Base-by-base conservation (phyloP, 1,140 invertebrate genomes). In the Drosophila biarmipes region DNA sequence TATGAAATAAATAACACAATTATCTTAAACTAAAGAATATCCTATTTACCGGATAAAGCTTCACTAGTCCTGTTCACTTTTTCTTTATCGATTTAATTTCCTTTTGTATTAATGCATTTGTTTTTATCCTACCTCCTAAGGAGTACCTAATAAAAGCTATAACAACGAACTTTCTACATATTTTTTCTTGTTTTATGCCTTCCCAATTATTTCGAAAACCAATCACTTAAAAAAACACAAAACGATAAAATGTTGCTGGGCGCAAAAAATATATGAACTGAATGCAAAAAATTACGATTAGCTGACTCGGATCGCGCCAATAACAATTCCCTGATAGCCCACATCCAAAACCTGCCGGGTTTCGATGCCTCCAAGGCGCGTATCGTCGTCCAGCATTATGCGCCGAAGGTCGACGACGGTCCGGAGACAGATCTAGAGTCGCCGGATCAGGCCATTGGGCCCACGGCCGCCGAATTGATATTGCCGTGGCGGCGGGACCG, bases 401-500 rank as follows among this genome's bases (percentile, higher is more conserved):
- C 91, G 17, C 93, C 93, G 92, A 93, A 76, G 92, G 93, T 76
- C 56, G 80, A 72, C 91, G 77, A 85, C 37, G 93, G 90, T 76
- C 59, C 85, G 67, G 80, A 85, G 34, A 52, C 69, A 63, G 85
- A 91, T 27, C 59, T 89, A 66, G 62, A 85, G 68, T 85, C 91
- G 43, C 90, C 89, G 55, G 93, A 94, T 77, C 93, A 93, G 84
- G 38, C 82, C 67, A 73, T 89, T 92, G 94, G 89, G 37, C 95
- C 95, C 55, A 95, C 95, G 76, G 94, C 95, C 77, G 94, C 95
- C 90, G 95, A 96, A 92, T 93, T 94, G 90, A 95, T 94, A 73
- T 93, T 96, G 91, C 95, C 95, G 77, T 96, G 95, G 95, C 93
- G 95, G 92, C 93, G 95, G 87, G 95, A 95, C 92, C 94, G 94